Conservation (phyloP, 2,888 invertebrate species). For the Synergus gifuensis region DNA sequence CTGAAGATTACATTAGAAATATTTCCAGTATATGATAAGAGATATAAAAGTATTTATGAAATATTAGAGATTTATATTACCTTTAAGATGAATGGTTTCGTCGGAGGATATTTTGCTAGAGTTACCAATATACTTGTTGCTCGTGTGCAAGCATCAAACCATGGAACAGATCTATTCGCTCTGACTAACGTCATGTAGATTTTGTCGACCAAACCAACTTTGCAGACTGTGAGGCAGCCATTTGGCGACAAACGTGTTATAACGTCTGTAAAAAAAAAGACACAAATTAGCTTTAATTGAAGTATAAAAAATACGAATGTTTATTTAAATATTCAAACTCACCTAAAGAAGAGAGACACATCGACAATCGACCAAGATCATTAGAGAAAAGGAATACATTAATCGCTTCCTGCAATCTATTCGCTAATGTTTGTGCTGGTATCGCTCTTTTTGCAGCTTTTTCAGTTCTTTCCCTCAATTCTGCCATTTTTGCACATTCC, state of each 20-base stretch:
- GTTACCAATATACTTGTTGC: slow-evolving; percentile 52
- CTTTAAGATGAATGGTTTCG: slow-evolving; percentile 13
- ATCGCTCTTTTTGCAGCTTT: slow-evolving; percentile 66
- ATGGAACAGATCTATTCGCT: slow-evolving; percentile 54
- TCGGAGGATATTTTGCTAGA: slow-evolving; percentile 44
- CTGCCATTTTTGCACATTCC: slow-evolving; percentile 61
- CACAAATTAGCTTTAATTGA: background rate
- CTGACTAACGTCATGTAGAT: slow-evolving; percentile 48
- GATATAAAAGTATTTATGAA: background rate
- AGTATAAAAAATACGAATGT: background rate
- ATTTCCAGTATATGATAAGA: background rate
- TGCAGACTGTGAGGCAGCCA: slow-evolving; percentile 48
- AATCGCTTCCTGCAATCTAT: slow-evolving; percentile 70
- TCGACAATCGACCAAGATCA: slow-evolving; percentile 73
- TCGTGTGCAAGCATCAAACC: slow-evolving; percentile 52
- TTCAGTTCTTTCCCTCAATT: slow-evolving; percentile 69
- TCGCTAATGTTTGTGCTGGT: slow-evolving; percentile 72
- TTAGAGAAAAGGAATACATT: slow-evolving; percentile 67
- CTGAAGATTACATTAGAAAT: slow-evolving; percentile 26
- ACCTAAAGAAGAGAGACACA: slow-evolving; percentile 77
- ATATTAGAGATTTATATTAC: background rate
- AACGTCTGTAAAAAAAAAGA: slow-evolving; percentile 45
- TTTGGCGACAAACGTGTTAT: slow-evolving; percentile 52
- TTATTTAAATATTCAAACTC: slow-evolving; percentile 47
- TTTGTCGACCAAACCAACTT: slow-evolving; percentile 44